Evolutionary conservation across 2,113 vertebrate genomes (phyloP), one percentile per base, ranked within the genome.

Genomic region (Pluvianellus socialis): DNA sequence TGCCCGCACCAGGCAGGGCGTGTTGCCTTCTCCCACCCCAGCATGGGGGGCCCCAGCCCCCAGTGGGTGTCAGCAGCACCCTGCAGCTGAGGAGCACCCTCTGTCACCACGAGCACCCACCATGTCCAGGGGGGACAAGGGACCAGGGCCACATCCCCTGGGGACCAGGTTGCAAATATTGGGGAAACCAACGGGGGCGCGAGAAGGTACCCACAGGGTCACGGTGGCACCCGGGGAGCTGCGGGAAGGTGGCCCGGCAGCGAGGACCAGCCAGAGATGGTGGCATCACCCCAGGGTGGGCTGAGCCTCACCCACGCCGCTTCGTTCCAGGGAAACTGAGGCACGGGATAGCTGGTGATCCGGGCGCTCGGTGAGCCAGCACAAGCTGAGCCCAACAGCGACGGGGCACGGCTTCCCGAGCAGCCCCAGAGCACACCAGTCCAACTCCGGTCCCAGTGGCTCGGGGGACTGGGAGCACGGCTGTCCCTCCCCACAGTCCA

Each of bases 171-270:
- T 10, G 5, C 21, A 40, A 19, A 52, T 6, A 18, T 0, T 12
- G 35, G 30, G 45, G 62, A 56, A 50, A 49, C 3, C 53, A 70
- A 2, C 0, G 0, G 71, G 67, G 62, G 5, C 0, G 5, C 3
- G 33, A 79, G n/a, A 35, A 40, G 17, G 35, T n/a, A 50, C 28
- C 74, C 2, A 0, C 0, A 4, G 4, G 63, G 63, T 80, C 32
- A 30, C 6, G 4, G 40, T 2, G 6, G 23, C 72, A 75, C 28
- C 5, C 1, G 0, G 7, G 33, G 26, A 59, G 49, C 73, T 3
- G 7, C 0, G 1, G 67, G 52, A 42, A 47, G 38, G 67, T 38
- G 49, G 16, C 38, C 2, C 4, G 18, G 84, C n/a, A 73, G 62
- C 1, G 2, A 55, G 72, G 62, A 86, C 28, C 24, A 75, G 26